Percentiles rank a stretch among this genome's conserved stretches.
Conservation (phyloP, 2,888 invertebrate genomes). For the Palloptera scutellata region DNA sequence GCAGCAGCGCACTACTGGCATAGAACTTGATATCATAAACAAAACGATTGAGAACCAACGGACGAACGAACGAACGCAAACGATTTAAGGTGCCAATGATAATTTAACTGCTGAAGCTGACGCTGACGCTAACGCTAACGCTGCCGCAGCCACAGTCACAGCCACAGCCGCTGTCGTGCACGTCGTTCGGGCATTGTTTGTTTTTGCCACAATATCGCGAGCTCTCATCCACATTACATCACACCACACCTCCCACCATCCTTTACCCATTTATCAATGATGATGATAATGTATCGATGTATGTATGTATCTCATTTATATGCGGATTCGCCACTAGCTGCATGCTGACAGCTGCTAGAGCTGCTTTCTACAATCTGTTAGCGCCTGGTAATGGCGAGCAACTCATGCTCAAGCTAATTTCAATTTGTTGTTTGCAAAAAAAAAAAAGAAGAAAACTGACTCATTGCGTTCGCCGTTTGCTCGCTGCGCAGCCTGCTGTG, state of each 20-base stretch:
- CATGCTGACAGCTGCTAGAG: background rate
- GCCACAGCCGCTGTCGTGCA: too few species aligned
- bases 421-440: background rate
- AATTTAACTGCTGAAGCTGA: too few species aligned
- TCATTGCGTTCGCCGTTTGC: background rate
- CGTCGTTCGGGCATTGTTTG: too few species aligned
- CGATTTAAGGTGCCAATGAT: too few species aligned
- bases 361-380: background rate
- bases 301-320: background rate
- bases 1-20: too few species aligned
- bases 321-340: background rate
- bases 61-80: too few species aligned
- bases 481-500: background rate
- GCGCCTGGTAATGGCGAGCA: conserved; percentile 1
- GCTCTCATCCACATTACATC: background rate
- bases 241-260: background rate
- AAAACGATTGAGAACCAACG: too few species aligned
- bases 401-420: conserved; percentile 3
- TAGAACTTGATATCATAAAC: too few species aligned
- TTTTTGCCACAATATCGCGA: too few species aligned
- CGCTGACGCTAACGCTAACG: too few species aligned
- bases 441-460: background rate
- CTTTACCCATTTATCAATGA: background rate
- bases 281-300: background rate
- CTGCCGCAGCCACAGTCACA: too few species aligned